Evolutionary conservation across 1,140 invertebrate genomes (phyloP).

Genomic region (Hyles euphorbiae): DNA sequence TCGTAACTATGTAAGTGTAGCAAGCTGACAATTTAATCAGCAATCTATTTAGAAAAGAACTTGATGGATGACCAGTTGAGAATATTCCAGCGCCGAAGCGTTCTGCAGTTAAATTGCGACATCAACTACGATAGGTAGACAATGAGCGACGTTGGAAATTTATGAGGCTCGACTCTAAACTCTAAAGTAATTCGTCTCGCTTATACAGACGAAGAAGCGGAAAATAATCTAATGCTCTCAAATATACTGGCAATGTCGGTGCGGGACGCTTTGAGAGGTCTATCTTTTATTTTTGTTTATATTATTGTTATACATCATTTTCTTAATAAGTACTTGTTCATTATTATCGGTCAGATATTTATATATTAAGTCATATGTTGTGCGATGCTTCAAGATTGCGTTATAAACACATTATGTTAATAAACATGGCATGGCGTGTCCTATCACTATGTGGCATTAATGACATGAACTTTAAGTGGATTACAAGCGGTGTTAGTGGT

Average conservation of each 20-base stretch:
- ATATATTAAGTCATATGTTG: too few species aligned
- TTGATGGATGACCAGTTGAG: constrained; percentile 54
- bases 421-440: constrained; percentile 25
- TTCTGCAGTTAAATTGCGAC: constrained; percentile 42
- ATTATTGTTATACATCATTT: not conserved
- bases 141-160: constrained; percentile 38
- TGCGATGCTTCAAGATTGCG: not conserved
- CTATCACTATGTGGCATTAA: constrained; percentile 15
- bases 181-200: constrained; percentile 26
- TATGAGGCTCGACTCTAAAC: constrained; percentile 30
- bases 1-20: too few species aligned
- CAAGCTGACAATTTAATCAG: constrained; percentile 15
- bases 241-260: not conserved
- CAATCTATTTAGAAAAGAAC: constrained; percentile 51
- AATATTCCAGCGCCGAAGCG: constrained; percentile 48
- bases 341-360: not conserved
- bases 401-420: constrained; percentile 13
- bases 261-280: not conserved
- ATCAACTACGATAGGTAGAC: constrained; percentile 44
- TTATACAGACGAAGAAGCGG: constrained; percentile 7
- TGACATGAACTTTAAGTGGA: constrained; percentile 45
- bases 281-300: not conserved
- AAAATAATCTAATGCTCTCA: constrained; percentile 16
- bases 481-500: constrained; percentile 45
- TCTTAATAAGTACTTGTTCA: not conserved